Base-by-base conservation (phyloP, 2,797 vertebrate genomes). In the Falco rusticolus region DNA sequence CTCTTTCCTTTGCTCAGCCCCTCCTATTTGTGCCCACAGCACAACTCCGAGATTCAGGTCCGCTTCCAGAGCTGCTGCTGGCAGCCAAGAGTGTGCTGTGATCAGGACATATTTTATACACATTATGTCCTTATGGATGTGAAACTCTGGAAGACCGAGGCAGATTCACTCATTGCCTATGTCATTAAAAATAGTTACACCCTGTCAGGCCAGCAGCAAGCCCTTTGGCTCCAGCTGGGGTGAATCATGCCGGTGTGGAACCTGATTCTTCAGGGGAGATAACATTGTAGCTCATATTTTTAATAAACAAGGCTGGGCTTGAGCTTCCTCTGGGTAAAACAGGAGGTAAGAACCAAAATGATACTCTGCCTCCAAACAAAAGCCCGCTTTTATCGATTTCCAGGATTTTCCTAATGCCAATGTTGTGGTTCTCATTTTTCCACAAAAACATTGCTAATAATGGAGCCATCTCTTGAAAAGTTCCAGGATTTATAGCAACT, bases 251-350 rank as follows among this genome's bases (percentile, higher is more conserved):
- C 93, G 78, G 81, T 7, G 3, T 80, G 91, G 95, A 97, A 90
- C 76, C 89, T 84, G 92, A 91, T 93, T 91, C 90, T 80, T 68
- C 63, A 79, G 19, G 28, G 76, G 33, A 97, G 95, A 95, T 85
- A 97, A 94, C 80, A 80, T 60, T 74, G 77, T 29, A 87, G 76
- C 91, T 91, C 3, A 0, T 71, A 59, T 33, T 60, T 93, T 94
- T 83, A 94, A 90, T 83, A 87, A 96, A 91, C 84, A 90, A 70
- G 84, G 90, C 84, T 89, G 78, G 89, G 75, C 89, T 96, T 95
- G 93, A 93, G 84, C 87, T 91, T 95, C 96, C 83, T 97, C 93
- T 94, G 91, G 59, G 89, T 95, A 79, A 94, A 96, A 95, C 91
- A 95, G 76, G 77, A 94, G 93, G 90, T 90, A 87, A 92, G 94